These are phyloP conservation scores for Calliopsis andreniformis DNA, from an alignment of 1,140 invertebrate genomes.

Conservation along the genomic window DNA sequence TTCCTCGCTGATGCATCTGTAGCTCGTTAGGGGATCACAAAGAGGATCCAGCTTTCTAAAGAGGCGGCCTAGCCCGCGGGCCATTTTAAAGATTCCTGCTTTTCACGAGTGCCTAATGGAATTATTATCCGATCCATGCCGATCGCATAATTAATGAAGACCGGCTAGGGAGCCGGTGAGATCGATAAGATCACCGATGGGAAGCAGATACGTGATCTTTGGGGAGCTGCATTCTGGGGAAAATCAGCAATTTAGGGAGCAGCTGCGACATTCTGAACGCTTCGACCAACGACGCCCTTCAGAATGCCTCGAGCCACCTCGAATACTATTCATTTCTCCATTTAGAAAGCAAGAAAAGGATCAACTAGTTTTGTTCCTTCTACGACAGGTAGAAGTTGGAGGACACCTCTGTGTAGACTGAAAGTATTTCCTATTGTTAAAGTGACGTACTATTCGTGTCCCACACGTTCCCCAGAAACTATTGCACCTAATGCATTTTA, in stretches of 20 bases:
- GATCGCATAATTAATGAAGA: conserved; percentile 40
- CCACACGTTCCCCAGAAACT: too few relatives aligned
- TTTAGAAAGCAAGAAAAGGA: too few relatives aligned
- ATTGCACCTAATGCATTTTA: too few relatives aligned
- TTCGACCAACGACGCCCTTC: neutral
- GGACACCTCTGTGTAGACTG: too few relatives aligned
- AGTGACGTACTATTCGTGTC: too few relatives aligned
- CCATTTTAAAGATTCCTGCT: conserved; percentile 22
- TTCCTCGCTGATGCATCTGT: neutral
- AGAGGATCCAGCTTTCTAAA: neutral
- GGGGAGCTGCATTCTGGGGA: neutral
- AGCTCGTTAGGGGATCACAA: conserved; percentile 12
- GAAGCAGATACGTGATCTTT: conserved; percentile 16
- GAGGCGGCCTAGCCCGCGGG: neutral
- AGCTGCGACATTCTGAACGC: neutral
- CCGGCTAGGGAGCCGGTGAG: neutral
- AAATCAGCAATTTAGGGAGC: conserved; percentile 4
- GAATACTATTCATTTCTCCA: too few relatives aligned
- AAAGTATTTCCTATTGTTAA: too few relatives aligned
- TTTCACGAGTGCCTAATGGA: conserved; percentile 29
- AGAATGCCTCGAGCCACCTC: too few relatives aligned
- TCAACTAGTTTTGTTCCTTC: too few relatives aligned
- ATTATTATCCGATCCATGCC: conserved; percentile 41
- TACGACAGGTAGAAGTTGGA: too few relatives aligned
- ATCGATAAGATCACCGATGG: conserved; percentile 43